Evolutionary conservation across 1,140 invertebrate genomes (phyloP), one percentile per base, ranked within the genome.

Genomic region (Panagrolaimus sp.): DNA sequence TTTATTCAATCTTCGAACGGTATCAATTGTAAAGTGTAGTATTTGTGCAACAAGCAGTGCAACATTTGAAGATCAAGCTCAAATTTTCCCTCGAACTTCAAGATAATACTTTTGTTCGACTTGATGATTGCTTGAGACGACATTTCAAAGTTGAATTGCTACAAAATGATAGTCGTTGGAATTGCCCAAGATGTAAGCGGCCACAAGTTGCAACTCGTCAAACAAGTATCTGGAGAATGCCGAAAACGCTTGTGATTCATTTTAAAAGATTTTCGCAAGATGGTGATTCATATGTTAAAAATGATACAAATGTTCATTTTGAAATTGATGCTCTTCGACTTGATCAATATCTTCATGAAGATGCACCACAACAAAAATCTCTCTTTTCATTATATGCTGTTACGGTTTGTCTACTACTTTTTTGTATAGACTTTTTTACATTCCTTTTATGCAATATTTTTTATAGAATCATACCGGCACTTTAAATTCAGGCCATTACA

Each of bases 241-340:
- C 73, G 1, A 10, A 43, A 32, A 63, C 73, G 2, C 55, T 74
- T 17, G 72, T 77, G 0, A 70, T 77, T 21, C 76, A 74, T 55
- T 28, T 77, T n/a, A 77, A 77, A 55, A 43, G 76, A 28, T 77
- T 77, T 44, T 71, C 76, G 15, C 67, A 65, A 3, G 43, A 38
- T 24, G 70, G 77, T 5, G 38, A 65, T 32, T 17, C 14, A 21
- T 76, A 73, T n/a, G 69, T 75, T n/a, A 77, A 77, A 52, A 77
- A 79, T 45, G 71, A 78, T 38, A 44, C 70, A 6, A 47, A 67
- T 43, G 73, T 74, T 14, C 21, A 73, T 24, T 73, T 75, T 44
- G 52, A 65, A 6, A 58, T 74, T 32, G 28, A 68, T 14, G 58
- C 17, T n/a, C 26, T 77, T n/a, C 63, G 70, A 24, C 47, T 77